Evolutionary conservation across 2,888 invertebrate genomes (phyloP), one percentile per base, ranked within the genome.

Genomic region (Synanthedon formicaeformis): DNA sequence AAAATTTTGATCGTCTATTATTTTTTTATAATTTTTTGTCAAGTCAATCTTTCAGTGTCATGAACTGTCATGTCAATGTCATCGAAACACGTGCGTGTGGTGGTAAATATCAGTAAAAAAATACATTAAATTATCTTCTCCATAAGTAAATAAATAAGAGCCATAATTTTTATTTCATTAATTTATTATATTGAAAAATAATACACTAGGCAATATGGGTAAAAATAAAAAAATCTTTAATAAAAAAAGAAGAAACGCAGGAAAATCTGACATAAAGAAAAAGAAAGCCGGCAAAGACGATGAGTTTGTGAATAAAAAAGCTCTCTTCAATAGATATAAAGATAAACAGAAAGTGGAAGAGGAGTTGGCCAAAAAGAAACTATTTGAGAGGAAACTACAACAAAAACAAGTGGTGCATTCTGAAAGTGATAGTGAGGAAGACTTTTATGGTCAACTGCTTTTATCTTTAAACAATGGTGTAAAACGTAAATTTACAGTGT

Each of bases 371-470:
- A 88, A 81, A 60, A 86, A 84, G 56, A 73, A 71, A 51, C 67
- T 71, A 55, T 60, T 84, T 51, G 86, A 89, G 54, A 69, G 66
- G 11, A 78, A 72, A 56, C 64, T 83, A 49, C 66, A 74, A 56
- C 67, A 75, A 56, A 65, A 74, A 54, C 79, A 80, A 48, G 70
- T 69, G 23, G 74, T 75, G 1, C 87, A 84, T 54, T 79, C 81
- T 18, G 88, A 89, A n/a, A 89, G 89, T 56, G 89, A 89, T 53
- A 82, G 81, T 55, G 83, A 82, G 52, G 79, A 81, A 59, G 76
- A 91, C 74, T 77, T 84, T 3, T 85, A 88, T 63, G 81, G 78
- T 45, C 82, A 88, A 60, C 67, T 91, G 50, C 66, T 91, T 18
- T 86, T 89, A 0, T 88, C 88, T 55, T 90, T 90, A 56, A 67